A percentile compares a stretch with the other conserved stretches of the same genome.
Evolutionary conservation across 2,113 vertebrate species (phyloP).

Genomic region (Sitta europaea): DNA sequence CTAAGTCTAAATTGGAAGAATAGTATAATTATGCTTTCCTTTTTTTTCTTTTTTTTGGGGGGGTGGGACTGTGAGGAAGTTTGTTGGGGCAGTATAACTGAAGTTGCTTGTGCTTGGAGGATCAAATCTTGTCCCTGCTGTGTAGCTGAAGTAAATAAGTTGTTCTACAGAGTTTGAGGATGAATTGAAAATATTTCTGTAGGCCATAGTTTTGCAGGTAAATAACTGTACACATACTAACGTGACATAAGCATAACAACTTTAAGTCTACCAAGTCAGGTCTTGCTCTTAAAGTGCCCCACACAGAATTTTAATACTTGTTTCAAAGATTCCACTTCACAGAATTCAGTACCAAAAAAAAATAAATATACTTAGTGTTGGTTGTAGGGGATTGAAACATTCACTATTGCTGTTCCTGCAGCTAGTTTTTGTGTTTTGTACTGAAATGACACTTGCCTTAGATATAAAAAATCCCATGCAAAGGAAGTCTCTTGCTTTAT

Average conservation of each 20-base stretch:
- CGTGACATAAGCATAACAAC: background rate
- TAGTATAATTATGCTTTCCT: background rate
- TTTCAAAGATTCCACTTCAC: background rate
- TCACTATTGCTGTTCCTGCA: background rate
- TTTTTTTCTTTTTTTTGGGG: background rate
- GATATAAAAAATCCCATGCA: background rate
- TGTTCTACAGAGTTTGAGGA: background rate
- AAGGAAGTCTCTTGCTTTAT: background rate
- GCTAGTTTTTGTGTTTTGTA: background rate
- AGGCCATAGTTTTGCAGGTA: background rate
- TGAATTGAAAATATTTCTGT: background rate
- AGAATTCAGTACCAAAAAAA: background rate
- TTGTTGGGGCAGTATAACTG: background rate
- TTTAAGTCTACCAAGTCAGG: background rate
- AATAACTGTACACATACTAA: background rate
- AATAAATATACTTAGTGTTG: background rate
- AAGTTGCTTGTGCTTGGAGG: background rate
- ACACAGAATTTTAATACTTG: background rate
- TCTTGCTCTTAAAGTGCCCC: background rate
- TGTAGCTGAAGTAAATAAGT: background rate
- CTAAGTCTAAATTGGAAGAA: slow-evolving; percentile 53
- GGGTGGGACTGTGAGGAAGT: background rate
- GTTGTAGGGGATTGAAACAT: background rate
- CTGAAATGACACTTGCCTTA: background rate
- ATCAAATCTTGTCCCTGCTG: background rate